These are phyloP conservation scores for Gymnorhina tibicen DNA, from an alignment of 2,113 vertebrate genomes.

Conservation along the genomic window DNA sequence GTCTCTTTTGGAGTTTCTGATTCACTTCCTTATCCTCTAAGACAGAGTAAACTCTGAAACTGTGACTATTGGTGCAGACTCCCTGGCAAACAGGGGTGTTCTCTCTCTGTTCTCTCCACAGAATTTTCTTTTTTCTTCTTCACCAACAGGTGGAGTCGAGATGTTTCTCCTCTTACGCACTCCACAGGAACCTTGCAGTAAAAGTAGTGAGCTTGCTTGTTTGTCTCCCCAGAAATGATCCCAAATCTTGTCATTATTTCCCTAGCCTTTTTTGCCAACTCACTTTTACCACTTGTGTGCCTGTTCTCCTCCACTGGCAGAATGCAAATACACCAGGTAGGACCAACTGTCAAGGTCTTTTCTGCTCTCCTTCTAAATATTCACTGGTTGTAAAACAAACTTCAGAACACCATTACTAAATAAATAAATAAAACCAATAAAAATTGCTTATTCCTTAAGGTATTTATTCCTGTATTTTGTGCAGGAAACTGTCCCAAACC, in stretches of 20 bases:
- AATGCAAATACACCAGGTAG: background rate
- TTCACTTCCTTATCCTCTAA: background rate
- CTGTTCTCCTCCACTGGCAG: background rate
- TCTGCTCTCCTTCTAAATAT: background rate
- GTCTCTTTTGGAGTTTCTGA: background rate
- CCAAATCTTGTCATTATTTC: background rate
- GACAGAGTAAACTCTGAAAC: background rate
- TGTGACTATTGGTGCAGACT: background rate
- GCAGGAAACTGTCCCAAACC: background rate
- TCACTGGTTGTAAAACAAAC: background rate
- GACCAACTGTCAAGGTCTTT: background rate
- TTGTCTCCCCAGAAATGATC: background rate
- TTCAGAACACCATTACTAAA: background rate
- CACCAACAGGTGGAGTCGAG: background rate
- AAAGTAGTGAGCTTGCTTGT: background rate
- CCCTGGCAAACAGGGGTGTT: background rate
- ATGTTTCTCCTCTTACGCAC: rapidly evolving
- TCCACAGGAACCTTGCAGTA: background rate
- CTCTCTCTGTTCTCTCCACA: rapidly evolving
- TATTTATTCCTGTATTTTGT: background rate
- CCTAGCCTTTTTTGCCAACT: background rate
- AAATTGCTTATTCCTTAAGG: background rate
- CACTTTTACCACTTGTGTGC: background rate
- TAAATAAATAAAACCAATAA: background rate
- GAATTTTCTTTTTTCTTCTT: background rate